These are phyloP conservation scores for Hoplostethus atlanticus DNA, from an alignment of 2,797 vertebrate genomes.

Conservation along the genomic window DNA sequence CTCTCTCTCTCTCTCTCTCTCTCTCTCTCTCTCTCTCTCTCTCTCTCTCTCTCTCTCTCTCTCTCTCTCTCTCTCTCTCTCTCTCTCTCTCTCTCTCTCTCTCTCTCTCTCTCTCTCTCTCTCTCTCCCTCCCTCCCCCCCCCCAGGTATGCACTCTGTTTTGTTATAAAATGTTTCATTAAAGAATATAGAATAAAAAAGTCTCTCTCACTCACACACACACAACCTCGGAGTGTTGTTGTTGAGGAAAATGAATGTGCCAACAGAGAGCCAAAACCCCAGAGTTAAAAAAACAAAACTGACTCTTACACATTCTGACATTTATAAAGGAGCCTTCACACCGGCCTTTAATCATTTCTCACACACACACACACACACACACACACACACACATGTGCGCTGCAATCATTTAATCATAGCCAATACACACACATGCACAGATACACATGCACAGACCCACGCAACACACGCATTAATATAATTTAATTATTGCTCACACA, in stretches of 20 bases:
- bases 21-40: no score
- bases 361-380: conserved; percentile 18
- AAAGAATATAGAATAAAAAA: no score
- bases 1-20: no score
- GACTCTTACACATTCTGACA: conserved; percentile 63
- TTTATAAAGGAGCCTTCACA: conserved; percentile 61
- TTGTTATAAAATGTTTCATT: no score
- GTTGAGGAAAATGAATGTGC: conserved; percentile 48
- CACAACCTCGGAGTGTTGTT: conserved; percentile 13
- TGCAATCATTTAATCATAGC: conserved; percentile 29
- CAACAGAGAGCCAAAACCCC: conserved; percentile 47
- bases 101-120: no score
- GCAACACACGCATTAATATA: neutral
- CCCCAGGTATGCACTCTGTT: neutral
- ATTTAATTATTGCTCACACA: neutral
- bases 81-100: no score
- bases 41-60: no score
- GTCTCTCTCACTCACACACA: conserved; percentile 1
- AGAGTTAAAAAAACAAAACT: conserved; percentile 32
- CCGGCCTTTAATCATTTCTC: conserved; percentile 49
- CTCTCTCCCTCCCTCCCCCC: no score
- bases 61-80: no score
- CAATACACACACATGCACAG: conserved; percentile 2
- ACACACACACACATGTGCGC: neutral
- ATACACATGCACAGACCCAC: neutral